Evolutionary conservation across 2,888 invertebrate species (phyloP), one percentile per base, ranked within the genome.

Genomic region (Hedya salicella): DNA sequence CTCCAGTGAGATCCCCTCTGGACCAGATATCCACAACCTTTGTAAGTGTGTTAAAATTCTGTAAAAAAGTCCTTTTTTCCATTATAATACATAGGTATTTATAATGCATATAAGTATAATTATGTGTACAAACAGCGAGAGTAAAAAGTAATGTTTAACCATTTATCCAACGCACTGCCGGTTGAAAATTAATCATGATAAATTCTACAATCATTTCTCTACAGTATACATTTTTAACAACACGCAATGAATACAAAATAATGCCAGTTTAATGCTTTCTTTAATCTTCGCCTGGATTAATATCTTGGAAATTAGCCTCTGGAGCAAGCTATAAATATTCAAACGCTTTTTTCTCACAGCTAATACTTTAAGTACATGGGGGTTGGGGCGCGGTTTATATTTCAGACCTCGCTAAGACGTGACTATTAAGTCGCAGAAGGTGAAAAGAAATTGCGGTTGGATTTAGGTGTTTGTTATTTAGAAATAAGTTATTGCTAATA

Each of bases 231-330:
- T 32, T 56, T 57, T 46, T 19, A 57, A 49, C 53, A 66, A 40
- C 30, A 17, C 39, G 40, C 19, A 66, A 66, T 66, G 60, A 66
- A 66, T 61, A 39, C 48, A 39, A 63, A 68, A 59, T 68, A 69
- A 68, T 61, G 67, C 44, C 64, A 21, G 46, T 69, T 67, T 70
- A 68, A 70, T 69, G 68, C 67, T 62, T 65, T 69, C 68, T 69
- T 70, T 70, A 67, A 70, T 70, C 70, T 70, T 44, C 48, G 17
- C 44, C 65, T 25, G 67, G 67, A 70, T 68, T 70, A 69, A 69
- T 70, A 69, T 69, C 70, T 61, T 66, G 65, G 60, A 70, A 70
- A 70, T 70, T 70, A 70, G 68, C 59, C 60, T 65, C 67, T 61
- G 62, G 59, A 68, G 63, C 53, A 57, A 32, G 61, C 44, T 57